These are phyloP conservation scores for Drosophila mimetica DNA, from an alignment of 2,888 invertebrate genomes.

Conservation along the genomic window DNA sequence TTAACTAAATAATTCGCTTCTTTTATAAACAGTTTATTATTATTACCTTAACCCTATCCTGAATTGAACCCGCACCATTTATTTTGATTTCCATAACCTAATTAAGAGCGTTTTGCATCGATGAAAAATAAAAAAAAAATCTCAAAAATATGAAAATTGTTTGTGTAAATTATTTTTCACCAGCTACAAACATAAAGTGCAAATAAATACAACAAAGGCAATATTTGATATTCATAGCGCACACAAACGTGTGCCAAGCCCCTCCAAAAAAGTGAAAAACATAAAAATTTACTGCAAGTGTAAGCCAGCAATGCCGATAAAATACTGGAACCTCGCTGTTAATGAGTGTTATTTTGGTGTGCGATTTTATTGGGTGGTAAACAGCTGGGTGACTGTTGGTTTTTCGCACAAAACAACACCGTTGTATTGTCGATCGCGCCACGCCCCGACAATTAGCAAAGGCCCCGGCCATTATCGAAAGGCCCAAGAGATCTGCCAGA, in stretches of 20 bases:
- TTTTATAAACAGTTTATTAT: too few relatives aligned
- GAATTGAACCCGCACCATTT: constrained; percentile 20
- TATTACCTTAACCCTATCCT: constrained; percentile 2
- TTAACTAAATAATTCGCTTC: too few relatives aligned
- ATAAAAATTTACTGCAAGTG: constrained; percentile 13
- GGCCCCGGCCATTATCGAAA: constrained; percentile 15
- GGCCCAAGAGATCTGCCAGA: constrained; percentile 23
- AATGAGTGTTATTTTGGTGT: constrained; percentile 42
- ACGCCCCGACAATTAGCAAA: constrained; percentile 69
- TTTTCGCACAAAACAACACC: constrained; percentile 63
- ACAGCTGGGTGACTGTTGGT: constrained; percentile 62
- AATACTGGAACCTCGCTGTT: constrained; percentile 31
- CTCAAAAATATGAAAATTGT: constrained; percentile 43
- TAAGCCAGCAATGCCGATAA: constrained; percentile 11
- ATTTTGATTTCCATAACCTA: constrained; percentile 31
- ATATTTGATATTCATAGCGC: constrained; percentile 42
- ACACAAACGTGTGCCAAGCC: constrained; percentile 24
- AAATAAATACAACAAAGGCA: constrained; percentile 39
- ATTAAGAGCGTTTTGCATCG: constrained; percentile 8
- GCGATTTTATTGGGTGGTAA: constrained; percentile 53
- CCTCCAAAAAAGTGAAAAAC: not conserved
- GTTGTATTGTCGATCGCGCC: constrained; percentile 27
- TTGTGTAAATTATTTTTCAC: constrained; percentile 33
- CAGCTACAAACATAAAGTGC: constrained; percentile 7
- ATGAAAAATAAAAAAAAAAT: constrained; percentile 13